A percentile compares a stretch with the other conserved stretches of the same genome.
These are phyloP conservation scores for Petrosia ficiformis DNA, from an alignment of 37 sponge, comb jelly and placozoan species.

Conservation along the genomic window DNA sequence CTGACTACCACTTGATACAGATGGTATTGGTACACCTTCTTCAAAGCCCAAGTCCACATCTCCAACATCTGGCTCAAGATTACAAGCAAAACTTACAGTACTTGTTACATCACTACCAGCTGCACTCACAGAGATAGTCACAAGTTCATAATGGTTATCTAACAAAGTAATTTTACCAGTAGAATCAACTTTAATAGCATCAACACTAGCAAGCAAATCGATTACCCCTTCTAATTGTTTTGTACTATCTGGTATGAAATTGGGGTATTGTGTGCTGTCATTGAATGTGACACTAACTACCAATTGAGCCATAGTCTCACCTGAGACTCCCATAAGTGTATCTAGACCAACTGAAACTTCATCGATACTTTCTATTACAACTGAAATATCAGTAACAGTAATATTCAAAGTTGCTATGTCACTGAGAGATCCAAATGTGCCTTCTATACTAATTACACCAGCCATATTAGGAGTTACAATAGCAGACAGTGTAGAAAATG, in stretches of 20 bases:
- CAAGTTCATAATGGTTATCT: constrained; percentile 33
- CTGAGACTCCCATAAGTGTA: constrained; percentile 32
- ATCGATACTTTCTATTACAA: constrained; percentile 20
- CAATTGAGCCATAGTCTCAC: constrained; percentile 11
- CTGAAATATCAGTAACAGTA: constrained; percentile 5
- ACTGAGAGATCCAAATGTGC: constrained; percentile 21
- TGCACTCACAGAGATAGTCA: constrained; percentile 46
- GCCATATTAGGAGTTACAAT: constrained; percentile 9
- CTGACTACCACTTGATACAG: constrained; percentile 12
- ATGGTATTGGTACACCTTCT: constrained; percentile 60
- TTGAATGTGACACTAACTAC: constrained; percentile 26
- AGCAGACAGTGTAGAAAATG: constrained; percentile 7
- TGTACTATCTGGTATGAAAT: constrained; percentile 18
- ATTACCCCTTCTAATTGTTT: constrained; percentile 30
- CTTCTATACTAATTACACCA: constrained; percentile 28
- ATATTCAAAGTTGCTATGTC: constrained; percentile 12
- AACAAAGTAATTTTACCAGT: constrained; percentile 42
- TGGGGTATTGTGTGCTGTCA: constrained; percentile 30
- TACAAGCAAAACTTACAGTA: constrained; percentile 42
- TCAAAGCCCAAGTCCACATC: constrained; percentile 70
- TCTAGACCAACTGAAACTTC: constrained; percentile 9
- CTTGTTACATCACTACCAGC: background rate
- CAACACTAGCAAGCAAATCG: constrained; percentile 26
- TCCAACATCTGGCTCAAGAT: constrained; percentile 68
- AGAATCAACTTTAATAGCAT: constrained; percentile 23